Base-by-base conservation (phyloP, 2,888 invertebrate species). In the Trimorus sp. region DNA sequence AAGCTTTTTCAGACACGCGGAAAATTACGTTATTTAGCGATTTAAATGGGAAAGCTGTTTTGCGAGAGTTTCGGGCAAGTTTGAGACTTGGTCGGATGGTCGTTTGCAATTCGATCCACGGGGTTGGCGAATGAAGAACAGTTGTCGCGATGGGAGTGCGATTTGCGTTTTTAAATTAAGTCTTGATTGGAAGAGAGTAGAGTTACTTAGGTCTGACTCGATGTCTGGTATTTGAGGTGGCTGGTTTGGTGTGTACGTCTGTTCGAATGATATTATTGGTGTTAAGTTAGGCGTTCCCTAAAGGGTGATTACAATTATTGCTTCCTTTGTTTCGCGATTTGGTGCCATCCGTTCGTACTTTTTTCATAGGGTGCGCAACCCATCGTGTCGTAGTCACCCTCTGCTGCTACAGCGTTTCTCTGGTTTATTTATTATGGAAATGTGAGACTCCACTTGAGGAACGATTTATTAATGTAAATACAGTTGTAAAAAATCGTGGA, bases 261-360 rank as follows among this genome's bases (percentile, higher is more conserved):
- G 26, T 26, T 26, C 26, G 26, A 26, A 26, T 26, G 26, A 89
- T 90, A 90, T 89, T 84, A 84, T 63, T 71, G 58, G 49, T 58
- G 53, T 68, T 76, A 62, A 62, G 71, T 77, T 62, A 38, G 48
- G 77, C 16, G 53, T 38, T 81, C 81, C 81, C 77, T 37, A n/a
- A 77, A 76, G 77, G 59, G 74, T 63, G 65, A 77, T 85, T 87
- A 87, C 88, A 89, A 89, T 90, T 90, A 90, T 89, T 87, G 85
- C 85, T 86, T 85, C 87, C 88, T 89, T 90, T 90, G 89, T 89
- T 89, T 89, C 86, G 86, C 87, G 79, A 89, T 88, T 68, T 79
- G 75, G 66, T 78, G 60, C 76, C 75, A 78, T 75, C 68, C 76
- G 53, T 42, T 68, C 76, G 81, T 79, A 79, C 66, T 80, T 83